Evolutionary conservation across 23 tunicate genomes (phyloP).

Genomic region (Styela plicata): DNA sequence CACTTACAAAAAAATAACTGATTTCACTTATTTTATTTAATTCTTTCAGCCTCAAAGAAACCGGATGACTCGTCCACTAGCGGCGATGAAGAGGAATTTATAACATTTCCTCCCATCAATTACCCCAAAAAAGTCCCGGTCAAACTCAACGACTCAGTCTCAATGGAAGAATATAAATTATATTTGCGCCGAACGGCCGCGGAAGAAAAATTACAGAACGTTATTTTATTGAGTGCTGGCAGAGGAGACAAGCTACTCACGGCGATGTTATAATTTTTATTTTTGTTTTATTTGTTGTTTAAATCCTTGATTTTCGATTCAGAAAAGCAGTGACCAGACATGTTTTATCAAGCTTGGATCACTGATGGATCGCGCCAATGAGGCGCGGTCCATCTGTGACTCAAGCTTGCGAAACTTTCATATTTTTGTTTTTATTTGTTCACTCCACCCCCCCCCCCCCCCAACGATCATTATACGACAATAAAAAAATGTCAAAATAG

Average conservation of each 20-base stretch:
- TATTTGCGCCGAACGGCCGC: conserved; percentile 64
- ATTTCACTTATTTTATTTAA: too few relatives aligned
- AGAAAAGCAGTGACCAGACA: too few relatives aligned
- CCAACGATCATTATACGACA: too few relatives aligned
- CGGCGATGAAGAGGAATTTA: not conserved
- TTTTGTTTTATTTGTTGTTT: not conserved
- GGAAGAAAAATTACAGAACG: conserved; percentile 65
- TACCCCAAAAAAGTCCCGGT: conserved; percentile 31
- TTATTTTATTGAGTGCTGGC: conserved; percentile 66
- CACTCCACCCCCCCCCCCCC: too few relatives aligned
- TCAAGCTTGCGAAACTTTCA: too few relatives aligned
- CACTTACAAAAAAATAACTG: too few relatives aligned
- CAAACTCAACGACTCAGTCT: conserved; percentile 54
- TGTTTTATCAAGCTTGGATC: too few relatives aligned
- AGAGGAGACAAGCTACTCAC: conserved; percentile 64
- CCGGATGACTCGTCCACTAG: not conserved
- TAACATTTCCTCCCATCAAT: conserved; percentile 9
- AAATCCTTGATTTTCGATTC: not conserved
- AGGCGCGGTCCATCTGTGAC: too few relatives aligned
- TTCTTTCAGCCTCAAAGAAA: not conserved
- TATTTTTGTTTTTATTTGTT: too few relatives aligned
- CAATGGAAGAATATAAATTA: conserved; percentile 77
- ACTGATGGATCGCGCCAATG: too few relatives aligned
- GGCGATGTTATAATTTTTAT: conserved; percentile 30
- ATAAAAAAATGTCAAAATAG: too few relatives aligned